Evolutionary conservation across 64 coral and sea anemone genomes (phyloP), one percentile per base, ranked within the genome.

Genomic region (Pocillopora verrucosa): DNA sequence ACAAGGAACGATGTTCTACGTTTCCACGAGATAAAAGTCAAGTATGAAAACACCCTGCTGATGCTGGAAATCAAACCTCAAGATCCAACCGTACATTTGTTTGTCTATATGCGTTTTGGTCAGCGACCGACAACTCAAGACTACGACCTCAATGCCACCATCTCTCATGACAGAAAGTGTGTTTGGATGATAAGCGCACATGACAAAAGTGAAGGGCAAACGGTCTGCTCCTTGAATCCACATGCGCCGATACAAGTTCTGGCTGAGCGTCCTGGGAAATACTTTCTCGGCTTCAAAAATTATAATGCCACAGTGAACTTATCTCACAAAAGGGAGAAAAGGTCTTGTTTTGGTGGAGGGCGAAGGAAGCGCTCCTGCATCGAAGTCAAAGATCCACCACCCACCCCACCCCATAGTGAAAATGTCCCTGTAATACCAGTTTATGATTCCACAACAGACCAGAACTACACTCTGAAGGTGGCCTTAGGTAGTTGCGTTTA

Each of bases 281-380:
- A 82, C 79, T 82, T 65, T 82, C 16, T 84, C 2, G 81, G 81
- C 4, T 19, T 84, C 2, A 35, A 84, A 84, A 84, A 37, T 20
- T 69, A 68, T 37, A 84, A 84, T 63, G n/a, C 35, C 16, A 69
- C 61, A 20, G 16, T 51, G 14, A 84, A 11, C 10, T 37, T 7
- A 17, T 16, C 17, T 2, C 35, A 36, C 20, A 87, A 59, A 51
- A 90, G 88, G 63, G 64, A 77, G 17, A 94, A 86, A 72, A 90
- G 92, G 20, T 94, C 92, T 12, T 94, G 88, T 38, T 90, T 94
- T 86, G 88, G 81, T 74, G 86, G 84, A 56, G 65, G 36, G 25
- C 88, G 92, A 9, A 59, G 90, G 13, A 94, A 72, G 76, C 56
- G 88, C 13, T 94, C 92, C 6, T 94, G 92, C 60, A 81, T 94